Base-by-base conservation (phyloP, 2,797 vertebrate species). In the Takifugu ocellatus region DNA sequence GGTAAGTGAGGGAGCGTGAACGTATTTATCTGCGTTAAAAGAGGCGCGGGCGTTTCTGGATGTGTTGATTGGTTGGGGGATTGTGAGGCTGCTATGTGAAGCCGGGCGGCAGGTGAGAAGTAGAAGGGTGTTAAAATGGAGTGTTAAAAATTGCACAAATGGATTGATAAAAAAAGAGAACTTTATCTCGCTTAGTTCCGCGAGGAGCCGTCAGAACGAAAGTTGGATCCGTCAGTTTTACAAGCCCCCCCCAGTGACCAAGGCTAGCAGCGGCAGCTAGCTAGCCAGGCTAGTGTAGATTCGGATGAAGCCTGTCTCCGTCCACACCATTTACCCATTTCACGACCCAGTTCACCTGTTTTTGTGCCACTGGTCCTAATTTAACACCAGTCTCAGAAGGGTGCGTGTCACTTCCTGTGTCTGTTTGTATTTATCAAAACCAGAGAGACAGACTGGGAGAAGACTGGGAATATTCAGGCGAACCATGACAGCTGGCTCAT, bases 91-190 rank as follows among this genome's bases (percentile, higher is more conserved):
- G 29, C 65, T 43, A 29, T 63, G 72, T 49, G 59, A 78, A 68
- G 70, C 49, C 51, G 72, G 66, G 68, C 66, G 69, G 82, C 70
- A 84, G 83, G 84, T 72, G 67, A 77, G 77, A 78, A 82, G 70
- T 45, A 74, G 63, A 65, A 63, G 84, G 60, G 83, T 77, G 81
- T 70, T 75, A 63, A 67, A 74, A 82, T 9, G 51, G 61, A 73
- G 77, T 75, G 77, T 77, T 63, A 66, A 59, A 33, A 69, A 74
- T 48, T 63, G 71, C 70, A 64, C 84, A 86, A 81, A 90, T 86
- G 81, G 87, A 72, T 67, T 54, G 74, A 29, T 7, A 7, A 29
- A 5, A 29, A 29, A 29, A 29, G 7, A 29, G 27, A 7, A 29
- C 4, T 5, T 7, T 4, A 5, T 29, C 2, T 29, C 27, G 27